These are phyloP conservation scores for Caenorhabditis plicata DNA, from an alignment of 2,888 invertebrate species.

Conservation along the genomic window DNA sequence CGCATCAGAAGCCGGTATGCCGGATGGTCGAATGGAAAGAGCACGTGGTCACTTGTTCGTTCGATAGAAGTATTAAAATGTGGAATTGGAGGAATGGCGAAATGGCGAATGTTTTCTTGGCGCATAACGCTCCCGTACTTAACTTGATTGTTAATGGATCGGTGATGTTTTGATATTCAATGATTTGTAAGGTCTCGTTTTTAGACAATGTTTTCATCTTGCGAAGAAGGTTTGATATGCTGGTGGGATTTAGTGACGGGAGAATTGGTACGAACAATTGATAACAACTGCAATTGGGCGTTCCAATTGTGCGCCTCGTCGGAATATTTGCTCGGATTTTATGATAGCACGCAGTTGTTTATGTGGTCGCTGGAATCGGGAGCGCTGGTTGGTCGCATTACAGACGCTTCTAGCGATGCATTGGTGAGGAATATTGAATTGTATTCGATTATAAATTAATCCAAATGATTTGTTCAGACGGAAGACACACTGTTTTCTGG, in stretches of 20 bases:
- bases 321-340: constrained; percentile 29
- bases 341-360: constrained; percentile 23
- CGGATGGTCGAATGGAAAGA: constrained; percentile 17
- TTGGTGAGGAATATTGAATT: not conserved
- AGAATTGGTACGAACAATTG: constrained; percentile 26
- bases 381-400: constrained; percentile 13
- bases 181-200: no score
- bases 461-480: constrained; percentile 2
- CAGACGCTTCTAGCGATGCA: constrained; percentile 21
- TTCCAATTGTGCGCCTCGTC: constrained; percentile 24
- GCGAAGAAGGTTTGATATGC: constrained; percentile 57
- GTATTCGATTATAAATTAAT: not conserved
- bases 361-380: constrained; percentile 25
- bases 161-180: not conserved
- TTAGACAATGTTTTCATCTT: constrained; percentile 48
- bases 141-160: constrained; percentile 4
- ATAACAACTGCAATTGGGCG: constrained; percentile 24
- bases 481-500: constrained; percentile 17
- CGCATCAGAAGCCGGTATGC: constrained; percentile 46
- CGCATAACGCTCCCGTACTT: constrained; percentile 52
- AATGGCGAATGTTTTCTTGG: constrained; percentile 40
- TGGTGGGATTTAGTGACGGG: constrained; percentile 54
- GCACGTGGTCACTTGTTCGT: constrained; percentile 24
- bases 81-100: constrained; percentile 42
- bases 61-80: constrained; percentile 36